phyloP scores from a whole-genome alignment of 2,888 invertebrate genomes.

The Ormyrus nitidulus region DNA sequence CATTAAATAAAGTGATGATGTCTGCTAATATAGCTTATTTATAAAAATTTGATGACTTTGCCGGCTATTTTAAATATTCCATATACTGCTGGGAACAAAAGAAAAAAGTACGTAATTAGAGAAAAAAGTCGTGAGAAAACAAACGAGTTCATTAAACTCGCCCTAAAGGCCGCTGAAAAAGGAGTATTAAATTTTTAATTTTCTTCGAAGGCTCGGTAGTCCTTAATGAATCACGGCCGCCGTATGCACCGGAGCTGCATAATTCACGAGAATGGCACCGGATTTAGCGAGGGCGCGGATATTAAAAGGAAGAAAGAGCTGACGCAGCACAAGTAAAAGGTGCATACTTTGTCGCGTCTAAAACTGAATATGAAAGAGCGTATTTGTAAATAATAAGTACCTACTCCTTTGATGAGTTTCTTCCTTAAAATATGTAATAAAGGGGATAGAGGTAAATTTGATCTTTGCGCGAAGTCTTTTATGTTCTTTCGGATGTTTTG shows the following conservation, averaged over 20 bases:
- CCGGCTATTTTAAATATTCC: too few species aligned
- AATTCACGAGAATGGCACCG: conserved; percentile 18
- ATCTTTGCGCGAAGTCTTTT: too few species aligned
- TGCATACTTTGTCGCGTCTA: neutral
- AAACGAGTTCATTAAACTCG: conserved; percentile 16
- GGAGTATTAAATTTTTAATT: conserved; percentile 8
- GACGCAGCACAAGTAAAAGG: neutral
- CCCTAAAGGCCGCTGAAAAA: neutral
- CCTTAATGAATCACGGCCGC: conserved; percentile 31
- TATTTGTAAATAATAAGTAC: neutral
- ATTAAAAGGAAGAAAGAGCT: conserved; percentile 22
- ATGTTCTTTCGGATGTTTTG: neutral
- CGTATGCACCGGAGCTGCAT: conserved; percentile 11
- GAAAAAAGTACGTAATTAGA: too few species aligned
- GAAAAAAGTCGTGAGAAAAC: neutral
- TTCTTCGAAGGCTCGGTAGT: conserved; percentile 9
- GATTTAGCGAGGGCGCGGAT: conserved; percentile 18
- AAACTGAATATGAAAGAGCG: conserved; percentile 5
- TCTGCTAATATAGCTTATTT: too few species aligned
- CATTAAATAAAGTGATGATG: too few species aligned
- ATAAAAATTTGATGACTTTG: too few species aligned
- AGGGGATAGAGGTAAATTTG: too few species aligned
- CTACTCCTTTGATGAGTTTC: neutral
- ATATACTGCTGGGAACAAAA: too few species aligned
- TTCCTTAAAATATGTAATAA: too few species aligned